These are phyloP conservation scores for Lamprologus ornatipinnis DNA, from an alignment of 2,113 vertebrate species.

Conservation along the genomic window DNA sequence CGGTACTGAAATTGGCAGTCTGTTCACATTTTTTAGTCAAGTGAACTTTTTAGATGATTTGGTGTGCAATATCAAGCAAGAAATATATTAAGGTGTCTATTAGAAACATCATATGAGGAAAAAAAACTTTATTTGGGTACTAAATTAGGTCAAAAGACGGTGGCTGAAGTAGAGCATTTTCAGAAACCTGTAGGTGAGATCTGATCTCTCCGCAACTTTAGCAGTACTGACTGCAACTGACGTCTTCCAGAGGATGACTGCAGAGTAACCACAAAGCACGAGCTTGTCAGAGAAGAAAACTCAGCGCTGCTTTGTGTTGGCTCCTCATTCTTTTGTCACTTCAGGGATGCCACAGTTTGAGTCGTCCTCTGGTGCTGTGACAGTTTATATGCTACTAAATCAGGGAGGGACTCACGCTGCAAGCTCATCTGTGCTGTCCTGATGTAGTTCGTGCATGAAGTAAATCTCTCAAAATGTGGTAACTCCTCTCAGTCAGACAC, in stretches of 20 bases:
- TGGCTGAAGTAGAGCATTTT: not conserved
- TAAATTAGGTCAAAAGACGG: not conserved
- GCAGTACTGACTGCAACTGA: not conserved
- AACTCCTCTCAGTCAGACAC: not conserved
- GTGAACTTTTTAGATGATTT: not conserved
- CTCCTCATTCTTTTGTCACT: not conserved
- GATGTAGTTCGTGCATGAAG: not conserved
- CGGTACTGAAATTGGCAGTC: not conserved
- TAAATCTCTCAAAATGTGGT: conserved; percentile 10
- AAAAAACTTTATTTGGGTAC: not conserved
- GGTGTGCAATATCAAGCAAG: not conserved
- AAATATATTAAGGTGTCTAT: not conserved
- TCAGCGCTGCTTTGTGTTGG: not conserved
- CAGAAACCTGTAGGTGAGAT: not conserved
- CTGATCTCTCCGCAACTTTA: not conserved
- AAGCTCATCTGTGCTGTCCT: not conserved
- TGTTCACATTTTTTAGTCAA: not conserved
- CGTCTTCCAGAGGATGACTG: not conserved
- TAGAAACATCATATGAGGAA: not conserved
- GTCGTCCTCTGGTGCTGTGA: not conserved
- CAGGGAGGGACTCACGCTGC: not conserved
- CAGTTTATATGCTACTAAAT: not conserved
- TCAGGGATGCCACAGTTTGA: not conserved
- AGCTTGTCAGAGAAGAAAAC: not conserved
- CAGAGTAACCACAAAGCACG: not conserved